phyloP scores from a whole-genome alignment of 1,140 invertebrate species.

The Platorchestia sp. region DNA sequence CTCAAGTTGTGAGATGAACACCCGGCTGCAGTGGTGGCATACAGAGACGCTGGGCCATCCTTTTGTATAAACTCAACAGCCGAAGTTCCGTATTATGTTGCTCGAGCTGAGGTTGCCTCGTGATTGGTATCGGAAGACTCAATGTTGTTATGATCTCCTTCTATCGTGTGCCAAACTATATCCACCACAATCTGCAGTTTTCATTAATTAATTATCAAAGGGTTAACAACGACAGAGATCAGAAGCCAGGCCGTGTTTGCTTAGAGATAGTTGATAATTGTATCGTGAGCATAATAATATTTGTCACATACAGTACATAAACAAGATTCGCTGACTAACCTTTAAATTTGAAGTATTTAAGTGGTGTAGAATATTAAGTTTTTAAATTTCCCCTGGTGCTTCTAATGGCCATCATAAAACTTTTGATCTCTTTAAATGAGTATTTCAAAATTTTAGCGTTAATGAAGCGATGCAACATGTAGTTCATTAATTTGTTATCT shows the following conservation, averaged over 20 bases:
- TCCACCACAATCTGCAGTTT: too few species aligned
- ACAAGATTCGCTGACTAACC: not conserved
- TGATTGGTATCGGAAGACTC: too few species aligned
- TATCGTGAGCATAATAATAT: too few species aligned
- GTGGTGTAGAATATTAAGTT: too few species aligned
- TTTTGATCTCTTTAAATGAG: not conserved
- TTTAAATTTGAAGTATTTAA: not conserved
- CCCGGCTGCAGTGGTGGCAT: not conserved
- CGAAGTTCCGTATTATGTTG: not conserved
- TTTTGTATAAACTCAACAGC: not conserved
- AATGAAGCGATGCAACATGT: not conserved
- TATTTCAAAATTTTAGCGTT: not conserved
- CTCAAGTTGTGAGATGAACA: not conserved
- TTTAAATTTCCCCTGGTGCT: too few species aligned
- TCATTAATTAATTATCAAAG: too few species aligned
- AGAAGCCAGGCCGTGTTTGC: too few species aligned
- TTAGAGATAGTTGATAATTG: too few species aligned
- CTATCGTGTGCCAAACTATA: too few species aligned
- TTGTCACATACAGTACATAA: not conserved
- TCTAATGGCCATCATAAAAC: not conserved
- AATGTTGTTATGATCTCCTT: too few species aligned
- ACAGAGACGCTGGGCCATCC: not conserved
- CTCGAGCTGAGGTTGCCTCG: not conserved
- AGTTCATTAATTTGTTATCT: not conserved
- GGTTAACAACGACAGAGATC: too few species aligned